phyloP scores from a whole-genome alignment of 2,113 vertebrate genomes.

The Dasyornis broadbenti region DNA sequence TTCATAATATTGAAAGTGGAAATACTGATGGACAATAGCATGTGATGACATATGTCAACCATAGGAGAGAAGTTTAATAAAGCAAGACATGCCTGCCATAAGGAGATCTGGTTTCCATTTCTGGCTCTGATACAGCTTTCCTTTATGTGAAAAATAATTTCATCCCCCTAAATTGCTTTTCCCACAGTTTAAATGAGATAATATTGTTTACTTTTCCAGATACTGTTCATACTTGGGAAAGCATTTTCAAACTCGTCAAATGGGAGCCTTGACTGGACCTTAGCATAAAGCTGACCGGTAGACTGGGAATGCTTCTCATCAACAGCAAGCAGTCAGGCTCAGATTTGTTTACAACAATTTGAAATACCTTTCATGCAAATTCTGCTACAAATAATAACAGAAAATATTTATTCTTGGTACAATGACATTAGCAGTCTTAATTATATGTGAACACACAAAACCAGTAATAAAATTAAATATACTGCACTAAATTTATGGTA shows the following conservation, averaged over 20 bases:
- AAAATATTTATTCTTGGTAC: background rate
- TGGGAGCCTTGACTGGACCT: background rate
- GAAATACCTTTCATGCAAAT: background rate
- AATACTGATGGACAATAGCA: background rate
- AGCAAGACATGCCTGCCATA: background rate
- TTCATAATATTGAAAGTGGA: background rate
- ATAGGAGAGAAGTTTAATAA: background rate
- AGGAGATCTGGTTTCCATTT: background rate
- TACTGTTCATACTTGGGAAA: background rate
- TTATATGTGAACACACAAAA: background rate
- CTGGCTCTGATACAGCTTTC: constrained; percentile 13
- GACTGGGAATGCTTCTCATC: background rate
- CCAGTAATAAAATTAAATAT: background rate
- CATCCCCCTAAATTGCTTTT: constrained; percentile 8
- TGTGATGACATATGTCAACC: background rate
- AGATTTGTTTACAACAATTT: background rate
- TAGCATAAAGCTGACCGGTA: background rate
- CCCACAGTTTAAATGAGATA: background rate
- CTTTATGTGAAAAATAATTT: background rate
- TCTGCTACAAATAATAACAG: background rate
- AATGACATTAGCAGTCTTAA: background rate
- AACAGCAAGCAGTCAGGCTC: background rate
- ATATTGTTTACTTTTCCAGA: background rate
- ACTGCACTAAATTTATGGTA: background rate
- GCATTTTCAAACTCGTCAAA: background rate